phyloP scores from a whole-genome alignment of 2,113 vertebrate species.

The Pandion haliaetus region DNA sequence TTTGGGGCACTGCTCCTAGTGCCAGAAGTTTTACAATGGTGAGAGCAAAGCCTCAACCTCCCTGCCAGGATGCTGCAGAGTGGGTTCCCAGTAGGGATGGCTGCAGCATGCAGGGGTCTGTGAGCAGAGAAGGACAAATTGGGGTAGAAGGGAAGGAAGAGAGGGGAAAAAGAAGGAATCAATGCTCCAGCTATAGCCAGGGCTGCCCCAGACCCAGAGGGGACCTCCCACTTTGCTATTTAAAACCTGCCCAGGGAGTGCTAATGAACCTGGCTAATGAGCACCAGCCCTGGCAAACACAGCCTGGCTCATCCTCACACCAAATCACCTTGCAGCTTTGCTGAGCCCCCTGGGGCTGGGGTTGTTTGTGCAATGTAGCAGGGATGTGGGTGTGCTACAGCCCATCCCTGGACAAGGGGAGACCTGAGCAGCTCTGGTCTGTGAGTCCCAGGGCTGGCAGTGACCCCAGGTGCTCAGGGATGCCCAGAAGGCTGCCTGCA shows the following conservation, averaged over 20 bases:
- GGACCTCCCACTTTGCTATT: neutral
- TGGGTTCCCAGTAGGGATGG: neutral
- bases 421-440: neutral
- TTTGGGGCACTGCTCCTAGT: neutral
- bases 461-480: neutral
- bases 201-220: neutral
- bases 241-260: neutral
- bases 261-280: neutral
- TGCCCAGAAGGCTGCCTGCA: neutral
- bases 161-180: neutral
- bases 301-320: neutral
- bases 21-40: neutral
- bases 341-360: neutral
- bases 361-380: accelerated
- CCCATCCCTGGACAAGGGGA: accelerated
- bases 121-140: neutral
- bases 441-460: neutral
- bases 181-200: neutral
- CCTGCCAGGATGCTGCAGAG: accelerated
- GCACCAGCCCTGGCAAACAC: neutral
- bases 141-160: neutral
- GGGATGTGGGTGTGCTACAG: neutral
- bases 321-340: neutral
- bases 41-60: neutral
- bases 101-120: accelerated